Evolutionary conservation across 2,797 vertebrate species (phyloP).

Genomic region (Rousettus madagascariensis): DNA sequence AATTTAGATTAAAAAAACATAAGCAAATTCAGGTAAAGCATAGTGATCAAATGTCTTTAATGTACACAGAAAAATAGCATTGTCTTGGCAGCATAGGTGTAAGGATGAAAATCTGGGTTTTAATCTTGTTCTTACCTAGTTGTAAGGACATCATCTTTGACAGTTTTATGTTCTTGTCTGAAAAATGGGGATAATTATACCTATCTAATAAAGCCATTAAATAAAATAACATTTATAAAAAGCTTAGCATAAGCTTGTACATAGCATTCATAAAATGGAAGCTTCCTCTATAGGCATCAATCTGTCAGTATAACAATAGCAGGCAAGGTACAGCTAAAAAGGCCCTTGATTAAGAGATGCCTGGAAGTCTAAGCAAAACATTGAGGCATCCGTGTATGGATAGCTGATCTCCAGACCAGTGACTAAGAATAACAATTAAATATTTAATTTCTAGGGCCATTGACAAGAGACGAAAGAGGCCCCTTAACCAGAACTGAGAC

Average conservation of each 20-base stretch:
- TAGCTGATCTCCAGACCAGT: not conserved
- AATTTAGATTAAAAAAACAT: conserved; percentile 10
- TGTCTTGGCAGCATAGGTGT: not conserved
- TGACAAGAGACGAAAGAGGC: not conserved
- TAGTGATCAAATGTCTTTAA: not conserved
- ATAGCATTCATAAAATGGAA: not conserved
- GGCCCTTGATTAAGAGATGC: not conserved
- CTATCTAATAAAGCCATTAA: not conserved
- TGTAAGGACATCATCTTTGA: not conserved
- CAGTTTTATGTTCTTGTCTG: not conserved
- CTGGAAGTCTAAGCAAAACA: not conserved
- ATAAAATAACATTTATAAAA: conserved; percentile 22
- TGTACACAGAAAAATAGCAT: not conserved
- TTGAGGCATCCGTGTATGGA: not conserved
- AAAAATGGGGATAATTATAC: not conserved
- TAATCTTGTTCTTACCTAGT: not conserved
- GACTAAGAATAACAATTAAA: not conserved
- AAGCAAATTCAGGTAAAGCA: conserved; percentile 9
- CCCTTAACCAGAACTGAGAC: not conserved
- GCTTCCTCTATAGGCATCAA: not conserved
- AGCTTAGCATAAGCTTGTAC: not conserved
- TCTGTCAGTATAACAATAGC: not conserved
- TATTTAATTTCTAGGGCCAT: not conserved
- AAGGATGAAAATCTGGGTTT: not conserved
- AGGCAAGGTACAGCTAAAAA: not conserved